A percentile compares a stretch with the other conserved stretches of the same genome.
These are phyloP conservation scores for Catajapyx aquilonaris DNA, from an alignment of 1,140 invertebrate genomes.

Conservation along the genomic window DNA sequence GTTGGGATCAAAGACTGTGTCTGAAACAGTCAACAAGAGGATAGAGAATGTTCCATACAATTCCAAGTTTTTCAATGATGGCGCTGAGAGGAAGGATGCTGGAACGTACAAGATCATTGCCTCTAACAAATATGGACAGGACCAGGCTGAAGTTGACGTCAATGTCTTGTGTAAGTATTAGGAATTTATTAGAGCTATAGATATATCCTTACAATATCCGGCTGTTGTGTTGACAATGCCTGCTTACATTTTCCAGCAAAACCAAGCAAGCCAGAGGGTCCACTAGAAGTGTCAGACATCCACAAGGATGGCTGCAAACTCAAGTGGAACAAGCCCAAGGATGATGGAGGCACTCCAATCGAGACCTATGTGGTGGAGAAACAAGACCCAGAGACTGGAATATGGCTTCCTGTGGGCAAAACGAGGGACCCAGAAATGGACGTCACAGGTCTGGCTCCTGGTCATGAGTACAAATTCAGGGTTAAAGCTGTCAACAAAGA, in stretches of 20 bases:
- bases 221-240: not conserved
- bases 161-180: constrained; percentile 58
- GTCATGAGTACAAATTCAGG: constrained; percentile 94
- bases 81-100: constrained; percentile 59
- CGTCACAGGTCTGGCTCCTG: constrained; percentile 68
- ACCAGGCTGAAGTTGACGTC: constrained; percentile 76
- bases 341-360: constrained; percentile 90
- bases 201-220: not conserved
- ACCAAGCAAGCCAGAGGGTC: constrained; percentile 81
- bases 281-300: constrained; percentile 83
- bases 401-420: constrained; percentile 74
- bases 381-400: constrained; percentile 70
- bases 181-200: not conserved
- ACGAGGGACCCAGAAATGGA: constrained; percentile 62
- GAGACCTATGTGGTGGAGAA: constrained; percentile 92
- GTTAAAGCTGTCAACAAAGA: constrained; percentile 94
- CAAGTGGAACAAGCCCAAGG: constrained; percentile 93
- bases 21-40: constrained; percentile 27
- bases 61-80: constrained; percentile 62
- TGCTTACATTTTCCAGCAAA: constrained; percentile 36
- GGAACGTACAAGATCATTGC: constrained; percentile 71
- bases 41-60: constrained; percentile 73
- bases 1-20: constrained; percentile 35
- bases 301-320: constrained; percentile 86
- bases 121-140: constrained; percentile 64